A percentile compares a stretch with the other conserved stretches of the same genome.
phyloP scores from a whole-genome alignment of 2,113 vertebrate species.

The Kryptolebias marmoratus region DNA sequence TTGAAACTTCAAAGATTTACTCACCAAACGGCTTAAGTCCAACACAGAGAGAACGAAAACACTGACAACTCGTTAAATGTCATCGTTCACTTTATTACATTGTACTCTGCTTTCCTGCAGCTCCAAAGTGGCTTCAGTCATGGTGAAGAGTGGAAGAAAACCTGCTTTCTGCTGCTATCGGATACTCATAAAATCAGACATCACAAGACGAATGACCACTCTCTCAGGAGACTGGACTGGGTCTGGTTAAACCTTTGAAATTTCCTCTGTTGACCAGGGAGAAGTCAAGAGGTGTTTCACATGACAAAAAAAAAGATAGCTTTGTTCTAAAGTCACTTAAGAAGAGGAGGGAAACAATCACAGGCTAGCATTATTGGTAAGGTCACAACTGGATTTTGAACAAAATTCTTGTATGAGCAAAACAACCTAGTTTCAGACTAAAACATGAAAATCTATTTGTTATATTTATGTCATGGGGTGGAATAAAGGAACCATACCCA shows the following conservation, averaged over 20 bases:
- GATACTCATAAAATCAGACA: conserved; percentile 12
- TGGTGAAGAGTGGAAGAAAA: conserved; percentile 7
- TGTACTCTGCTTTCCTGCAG: conserved; percentile 27
- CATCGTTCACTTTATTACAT: conserved; percentile 56
- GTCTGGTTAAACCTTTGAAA: conserved; percentile 28
- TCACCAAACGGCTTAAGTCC: conserved; percentile 71
- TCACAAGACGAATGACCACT: conserved; percentile 34
- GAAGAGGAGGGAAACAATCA: not conserved
- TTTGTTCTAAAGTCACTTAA: not conserved
- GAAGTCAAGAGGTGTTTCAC: conserved; percentile 43
- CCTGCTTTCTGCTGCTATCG: conserved; percentile 1
- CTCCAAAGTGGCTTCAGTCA: conserved; percentile 24
- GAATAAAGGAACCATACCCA: too few species aligned
- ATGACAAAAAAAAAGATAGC: not conserved
- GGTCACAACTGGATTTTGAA: not conserved
- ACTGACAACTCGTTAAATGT: conserved; percentile 70
- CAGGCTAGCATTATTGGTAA: not conserved
- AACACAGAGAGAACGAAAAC: conserved; percentile 50
- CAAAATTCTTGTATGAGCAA: too few species aligned
- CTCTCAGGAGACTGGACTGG: conserved; percentile 5
- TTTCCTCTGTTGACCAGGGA: conserved; percentile 14
- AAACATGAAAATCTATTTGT: too few species aligned
- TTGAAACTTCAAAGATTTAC: conserved; percentile 75
- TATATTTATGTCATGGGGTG: too few species aligned
- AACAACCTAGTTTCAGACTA: too few species aligned